phyloP scores from a whole-genome alignment of 2,888 invertebrate genomes.

The Cerceris rybyensis region DNA sequence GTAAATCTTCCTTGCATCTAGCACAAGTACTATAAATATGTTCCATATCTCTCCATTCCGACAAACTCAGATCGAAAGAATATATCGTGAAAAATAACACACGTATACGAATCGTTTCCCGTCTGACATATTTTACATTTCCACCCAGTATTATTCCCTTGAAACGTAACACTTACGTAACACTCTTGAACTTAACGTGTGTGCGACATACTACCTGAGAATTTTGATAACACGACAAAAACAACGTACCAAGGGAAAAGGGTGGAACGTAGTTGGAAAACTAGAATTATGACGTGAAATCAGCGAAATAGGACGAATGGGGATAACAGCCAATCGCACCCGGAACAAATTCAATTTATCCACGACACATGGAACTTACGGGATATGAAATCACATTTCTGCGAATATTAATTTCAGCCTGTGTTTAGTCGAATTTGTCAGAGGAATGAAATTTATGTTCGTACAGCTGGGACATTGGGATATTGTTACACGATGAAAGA shows the following conservation, averaged over 20 bases:
- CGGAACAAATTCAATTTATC: conserved; percentile 10
- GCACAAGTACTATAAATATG: too few relatives aligned
- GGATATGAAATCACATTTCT: conserved; percentile 11
- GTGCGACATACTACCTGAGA: too few relatives aligned
- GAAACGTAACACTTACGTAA: background rate
- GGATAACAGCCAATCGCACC: background rate
- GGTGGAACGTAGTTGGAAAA: background rate
- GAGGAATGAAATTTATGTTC: background rate
- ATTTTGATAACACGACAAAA: background rate
- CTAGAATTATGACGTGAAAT: conserved; percentile 4
- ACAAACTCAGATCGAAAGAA: too few relatives aligned
- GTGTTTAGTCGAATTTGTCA: background rate
- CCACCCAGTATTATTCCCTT: background rate
- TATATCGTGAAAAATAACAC: background rate
- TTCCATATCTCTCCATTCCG: too few relatives aligned
- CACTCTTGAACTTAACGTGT: background rate
- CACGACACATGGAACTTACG: background rate
- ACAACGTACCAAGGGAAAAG: background rate
- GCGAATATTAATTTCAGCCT: background rate
- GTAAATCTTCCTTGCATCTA: too few relatives aligned
- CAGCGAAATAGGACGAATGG: conserved; percentile 2
- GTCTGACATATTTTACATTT: background rate
- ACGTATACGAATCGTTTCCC: background rate
- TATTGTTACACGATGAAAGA: too few relatives aligned
- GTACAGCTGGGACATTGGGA: too few relatives aligned